A percentile compares a stretch with the other conserved stretches of the same genome.
These are phyloP conservation scores for Adelphocoris suturalis DNA, from an alignment of 2,888 invertebrate species.

Conservation along the genomic window DNA sequence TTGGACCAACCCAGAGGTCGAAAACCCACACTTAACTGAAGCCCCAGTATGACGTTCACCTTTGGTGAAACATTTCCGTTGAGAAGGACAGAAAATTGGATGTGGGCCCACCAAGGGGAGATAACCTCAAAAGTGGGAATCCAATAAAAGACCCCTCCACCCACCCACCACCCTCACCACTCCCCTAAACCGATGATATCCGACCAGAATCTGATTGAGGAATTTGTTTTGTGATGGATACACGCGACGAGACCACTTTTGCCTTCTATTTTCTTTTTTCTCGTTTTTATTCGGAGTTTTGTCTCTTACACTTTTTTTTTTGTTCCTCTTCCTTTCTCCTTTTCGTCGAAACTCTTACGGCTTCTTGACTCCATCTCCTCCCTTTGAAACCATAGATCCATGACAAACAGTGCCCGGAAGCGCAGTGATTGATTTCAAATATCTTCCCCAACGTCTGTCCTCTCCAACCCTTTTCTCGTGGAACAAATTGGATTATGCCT, in stretches of 20 bases:
- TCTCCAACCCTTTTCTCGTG: not conserved
- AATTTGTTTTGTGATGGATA: slow-evolving; percentile 48
- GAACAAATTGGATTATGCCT: slow-evolving; percentile 16
- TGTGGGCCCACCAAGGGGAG: not conserved
- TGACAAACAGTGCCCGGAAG: not conserved
- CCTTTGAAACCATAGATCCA: not conserved
- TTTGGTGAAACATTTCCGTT: not conserved
- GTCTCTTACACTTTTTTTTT: not conserved
- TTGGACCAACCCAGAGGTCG: too few species aligned
- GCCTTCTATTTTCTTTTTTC: not conserved
- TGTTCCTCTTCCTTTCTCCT: not conserved
- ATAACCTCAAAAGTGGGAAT: not conserved
- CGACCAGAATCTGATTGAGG: slow-evolving; percentile 43
- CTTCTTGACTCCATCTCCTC: not conserved
- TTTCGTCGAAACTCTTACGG: not conserved
- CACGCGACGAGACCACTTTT: slow-evolving; percentile 4
- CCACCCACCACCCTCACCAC: not conserved
- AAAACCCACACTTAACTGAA: too few species aligned
- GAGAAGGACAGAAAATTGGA: not conserved
- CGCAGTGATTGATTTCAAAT: not conserved
- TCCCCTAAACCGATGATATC: slow-evolving; percentile 20
- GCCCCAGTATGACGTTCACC: too few species aligned
- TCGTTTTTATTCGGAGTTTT: not conserved
- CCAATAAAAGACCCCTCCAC: slow-evolving; percentile 22
- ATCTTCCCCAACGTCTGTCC: not conserved